These are phyloP conservation scores for Arctocebus calabarensis DNA, from an alignment of 2,797 vertebrate species.

Conservation along the genomic window DNA sequence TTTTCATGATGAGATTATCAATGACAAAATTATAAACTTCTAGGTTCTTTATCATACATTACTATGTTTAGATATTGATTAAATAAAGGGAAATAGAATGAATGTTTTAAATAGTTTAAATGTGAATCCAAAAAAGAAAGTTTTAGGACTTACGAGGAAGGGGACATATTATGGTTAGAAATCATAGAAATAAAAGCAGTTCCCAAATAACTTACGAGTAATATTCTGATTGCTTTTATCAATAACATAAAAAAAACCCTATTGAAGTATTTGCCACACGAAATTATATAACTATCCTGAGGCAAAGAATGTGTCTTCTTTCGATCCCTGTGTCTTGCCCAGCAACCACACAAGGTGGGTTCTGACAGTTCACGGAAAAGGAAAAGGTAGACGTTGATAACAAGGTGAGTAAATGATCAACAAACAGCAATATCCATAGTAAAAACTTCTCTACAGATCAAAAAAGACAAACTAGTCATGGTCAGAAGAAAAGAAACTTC, in stretches of 20 bases:
- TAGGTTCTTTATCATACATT: not conserved
- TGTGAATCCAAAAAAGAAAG: not conserved
- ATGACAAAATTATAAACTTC: constrained; percentile 23
- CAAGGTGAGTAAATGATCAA: not conserved
- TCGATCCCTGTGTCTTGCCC: not conserved
- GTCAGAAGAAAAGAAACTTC: not conserved
- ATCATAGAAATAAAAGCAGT: not conserved
- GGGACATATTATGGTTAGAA: not conserved
- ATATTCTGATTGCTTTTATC: not conserved
- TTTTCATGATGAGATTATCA: constrained; percentile 32
- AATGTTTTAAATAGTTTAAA: too few species aligned
- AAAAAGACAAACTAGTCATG: not conserved
- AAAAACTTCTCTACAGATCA: not conserved
- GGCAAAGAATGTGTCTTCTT: not conserved
- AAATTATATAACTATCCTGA: not conserved
- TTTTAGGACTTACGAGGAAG: not conserved
- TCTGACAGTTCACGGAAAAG: not conserved
- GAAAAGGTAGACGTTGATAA: not conserved
- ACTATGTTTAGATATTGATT: too few species aligned
- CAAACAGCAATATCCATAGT: not conserved
- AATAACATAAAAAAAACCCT: not conserved
- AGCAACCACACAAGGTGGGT: not conserved
- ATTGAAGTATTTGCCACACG: not conserved
- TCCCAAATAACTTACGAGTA: not conserved
- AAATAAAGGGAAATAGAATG: too few species aligned